phyloP scores from a whole-genome alignment of 2,797 vertebrate genomes.

The Xiphorhynchus erythropygius region DNA sequence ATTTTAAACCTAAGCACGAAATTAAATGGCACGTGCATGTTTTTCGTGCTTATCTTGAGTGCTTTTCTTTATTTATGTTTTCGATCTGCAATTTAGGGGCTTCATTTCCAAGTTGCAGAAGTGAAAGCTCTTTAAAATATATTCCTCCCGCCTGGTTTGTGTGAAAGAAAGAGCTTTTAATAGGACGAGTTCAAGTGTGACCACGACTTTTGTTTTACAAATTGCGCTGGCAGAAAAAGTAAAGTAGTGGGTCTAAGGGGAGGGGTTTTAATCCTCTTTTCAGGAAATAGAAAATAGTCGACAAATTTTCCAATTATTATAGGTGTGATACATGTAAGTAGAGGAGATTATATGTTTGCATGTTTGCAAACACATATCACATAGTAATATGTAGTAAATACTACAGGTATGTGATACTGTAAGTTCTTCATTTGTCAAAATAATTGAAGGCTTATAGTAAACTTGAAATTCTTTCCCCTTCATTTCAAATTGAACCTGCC shows the following conservation, averaged over 20 bases:
- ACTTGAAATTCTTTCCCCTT: neutral
- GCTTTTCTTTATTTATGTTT: conserved; percentile 10
- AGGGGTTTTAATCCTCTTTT: neutral
- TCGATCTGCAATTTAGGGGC: neutral
- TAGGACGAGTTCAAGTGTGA: neutral
- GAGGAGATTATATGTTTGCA: accelerated
- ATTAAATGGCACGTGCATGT: neutral
- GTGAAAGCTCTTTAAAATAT: neutral
- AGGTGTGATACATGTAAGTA: accelerated
- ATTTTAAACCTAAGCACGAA: neutral
- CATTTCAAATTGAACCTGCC: neutral
- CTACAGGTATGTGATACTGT: accelerated
- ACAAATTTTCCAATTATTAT: too few relatives aligned
- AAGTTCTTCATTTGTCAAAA: accelerated
- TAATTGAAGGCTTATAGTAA: neutral
- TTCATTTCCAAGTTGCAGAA: neutral
- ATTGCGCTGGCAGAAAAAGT: neutral
- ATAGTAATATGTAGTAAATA: accelerated
- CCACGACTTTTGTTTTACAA: neutral
- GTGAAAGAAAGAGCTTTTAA: conserved; percentile 8
- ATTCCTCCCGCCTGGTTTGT: neutral
- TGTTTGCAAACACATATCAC: accelerated
- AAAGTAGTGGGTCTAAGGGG: neutral
- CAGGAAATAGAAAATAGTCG: neutral
- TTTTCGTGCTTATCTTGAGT: neutral